A percentile compares a stretch with the other conserved stretches of the same genome.
Conservation (phyloP, 1,140 invertebrate genomes). For the Pygmarrhopalites habei region DNA sequence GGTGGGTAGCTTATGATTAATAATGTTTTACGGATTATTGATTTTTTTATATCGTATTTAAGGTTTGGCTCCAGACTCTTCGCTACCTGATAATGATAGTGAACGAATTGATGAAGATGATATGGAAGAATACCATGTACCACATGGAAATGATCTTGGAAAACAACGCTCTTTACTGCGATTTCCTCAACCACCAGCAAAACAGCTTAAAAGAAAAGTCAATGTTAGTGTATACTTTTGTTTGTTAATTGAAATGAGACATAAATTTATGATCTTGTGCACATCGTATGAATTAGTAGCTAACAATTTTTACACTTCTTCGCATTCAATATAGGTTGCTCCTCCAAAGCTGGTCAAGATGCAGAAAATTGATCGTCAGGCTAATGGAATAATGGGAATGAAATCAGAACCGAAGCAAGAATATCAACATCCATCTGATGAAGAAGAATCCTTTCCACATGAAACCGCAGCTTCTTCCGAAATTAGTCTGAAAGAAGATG, state of each 20-base stretch:
- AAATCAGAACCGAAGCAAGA: neutral
- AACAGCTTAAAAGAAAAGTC: conserved; percentile 7
- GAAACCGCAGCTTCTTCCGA: neutral
- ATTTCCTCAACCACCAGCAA: neutral
- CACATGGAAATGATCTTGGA: too few relatives aligned
- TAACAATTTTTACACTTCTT: too few relatives aligned
- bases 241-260: too few relatives aligned
- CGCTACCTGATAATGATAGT: neutral
- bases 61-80: conserved; percentile 47
- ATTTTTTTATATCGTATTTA: too few relatives aligned
- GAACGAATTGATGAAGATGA: conserved; percentile 29
- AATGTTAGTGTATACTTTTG: neutral
- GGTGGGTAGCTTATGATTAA: too few relatives aligned
- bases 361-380: conserved; percentile 19
- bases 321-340: too few relatives aligned
- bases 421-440: neutral
- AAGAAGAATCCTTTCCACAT: conserved; percentile 3
- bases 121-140: conserved; percentile 21
- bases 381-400: neutral
- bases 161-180: conserved; percentile 6
- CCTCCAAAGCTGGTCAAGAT: conserved; percentile 34
- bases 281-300: too few relatives aligned
- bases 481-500: conserved; percentile 1
- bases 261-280: too few relatives aligned
- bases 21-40: too few relatives aligned